Conservation (phyloP, 2,113 vertebrate species). For the Carassius carassius region DNA sequence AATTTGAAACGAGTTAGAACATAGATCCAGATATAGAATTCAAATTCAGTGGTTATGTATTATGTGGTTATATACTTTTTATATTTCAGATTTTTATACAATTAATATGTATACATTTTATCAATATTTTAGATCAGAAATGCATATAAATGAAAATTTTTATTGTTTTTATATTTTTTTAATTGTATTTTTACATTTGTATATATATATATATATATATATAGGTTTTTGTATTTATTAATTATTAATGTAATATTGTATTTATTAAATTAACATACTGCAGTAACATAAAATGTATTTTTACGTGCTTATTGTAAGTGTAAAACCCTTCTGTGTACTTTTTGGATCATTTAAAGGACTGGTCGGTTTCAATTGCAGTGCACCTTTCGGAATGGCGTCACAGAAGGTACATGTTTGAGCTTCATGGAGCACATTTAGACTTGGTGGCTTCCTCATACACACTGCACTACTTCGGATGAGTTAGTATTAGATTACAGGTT, state of each 20-base stretch:
- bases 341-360: neutral
- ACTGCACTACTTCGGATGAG: conserved; percentile 71
- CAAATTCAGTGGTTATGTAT: no score
- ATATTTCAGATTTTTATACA: neutral
- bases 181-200: no score
- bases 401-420: conserved; percentile 65
- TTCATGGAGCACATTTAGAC: conserved; percentile 68
- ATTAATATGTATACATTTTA: neutral
- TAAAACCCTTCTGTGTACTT: neutral
- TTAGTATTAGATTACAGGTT: conserved; percentile 84
- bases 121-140: neutral
- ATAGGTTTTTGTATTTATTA: no score
- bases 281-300: neutral
- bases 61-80: neutral
- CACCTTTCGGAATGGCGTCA: conserved; percentile 61
- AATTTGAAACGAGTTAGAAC: neutral
- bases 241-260: no score
- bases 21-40: neutral
- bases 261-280: neutral
- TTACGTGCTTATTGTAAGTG: neutral
- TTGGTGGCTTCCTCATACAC: conserved; percentile 71
- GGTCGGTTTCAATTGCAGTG: conserved; percentile 61
- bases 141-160: neutral
- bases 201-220: no score
- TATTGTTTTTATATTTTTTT: no score